Evolutionary conservation across 2,797 vertebrate genomes (phyloP).

Genomic region (Peromyscus eremicus): DNA sequence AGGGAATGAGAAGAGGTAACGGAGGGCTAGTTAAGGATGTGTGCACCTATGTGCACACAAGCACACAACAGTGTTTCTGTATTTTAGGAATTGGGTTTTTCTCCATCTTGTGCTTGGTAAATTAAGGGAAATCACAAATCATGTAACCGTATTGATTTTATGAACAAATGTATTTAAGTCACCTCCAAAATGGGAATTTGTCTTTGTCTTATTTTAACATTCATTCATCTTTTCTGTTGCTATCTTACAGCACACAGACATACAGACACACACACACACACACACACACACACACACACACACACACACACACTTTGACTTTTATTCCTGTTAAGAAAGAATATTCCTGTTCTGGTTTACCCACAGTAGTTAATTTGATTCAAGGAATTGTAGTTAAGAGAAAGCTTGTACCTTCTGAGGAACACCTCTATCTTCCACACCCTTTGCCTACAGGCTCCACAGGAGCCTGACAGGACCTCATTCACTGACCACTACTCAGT

Average conservation of each 20-base stretch:
- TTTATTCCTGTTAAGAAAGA: not conserved
- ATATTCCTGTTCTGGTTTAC: not conserved
- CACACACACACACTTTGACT: not conserved
- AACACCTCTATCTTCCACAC: not conserved
- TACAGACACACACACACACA: not conserved
- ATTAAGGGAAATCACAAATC: not conserved
- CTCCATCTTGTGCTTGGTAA: not conserved
- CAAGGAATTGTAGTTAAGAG: not conserved
- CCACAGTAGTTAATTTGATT: not conserved
- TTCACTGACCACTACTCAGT: not conserved
- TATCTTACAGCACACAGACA: not conserved
- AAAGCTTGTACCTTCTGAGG: not conserved
- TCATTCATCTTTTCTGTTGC: not conserved
- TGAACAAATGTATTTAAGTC: not conserved
- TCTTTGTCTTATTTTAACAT: constrained; percentile 15
- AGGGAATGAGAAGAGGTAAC: too few species aligned
- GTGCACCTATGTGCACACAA: not conserved
- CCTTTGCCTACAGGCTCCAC: not conserved
- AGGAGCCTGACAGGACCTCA: not conserved
- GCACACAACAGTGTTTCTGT: not conserved
- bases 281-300: not conserved
- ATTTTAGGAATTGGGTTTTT: not conserved
- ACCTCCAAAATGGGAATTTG: not conserved
- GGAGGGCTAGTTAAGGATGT: not conserved
- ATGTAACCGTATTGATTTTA: not conserved